Conservation (phyloP, 2,797 vertebrate species). For the Catamblyrhynchus diadema region DNA sequence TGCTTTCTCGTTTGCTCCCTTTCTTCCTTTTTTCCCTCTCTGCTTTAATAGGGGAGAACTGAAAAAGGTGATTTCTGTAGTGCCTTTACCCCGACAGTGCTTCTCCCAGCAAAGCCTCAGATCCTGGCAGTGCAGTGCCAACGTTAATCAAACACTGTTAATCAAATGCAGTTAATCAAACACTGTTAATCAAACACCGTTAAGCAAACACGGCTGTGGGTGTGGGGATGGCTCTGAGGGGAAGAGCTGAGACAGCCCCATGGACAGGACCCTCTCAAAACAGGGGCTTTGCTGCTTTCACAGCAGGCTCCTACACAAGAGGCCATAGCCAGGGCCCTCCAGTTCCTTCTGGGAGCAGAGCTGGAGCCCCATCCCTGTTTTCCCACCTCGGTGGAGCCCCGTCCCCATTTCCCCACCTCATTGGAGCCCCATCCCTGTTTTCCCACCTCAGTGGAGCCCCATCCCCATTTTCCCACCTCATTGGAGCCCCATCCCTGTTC, state of each 20-base stretch:
- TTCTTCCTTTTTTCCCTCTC: background rate
- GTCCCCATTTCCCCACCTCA: accelerated
- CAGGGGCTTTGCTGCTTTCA: background rate
- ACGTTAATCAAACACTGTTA: background rate
- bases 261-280: background rate
- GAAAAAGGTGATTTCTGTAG: background rate
- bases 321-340: accelerated
- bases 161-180: background rate
- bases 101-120: background rate
- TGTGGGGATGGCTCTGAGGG: accelerated
- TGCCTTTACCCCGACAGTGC: background rate
- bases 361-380: background rate
- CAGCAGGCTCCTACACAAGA: accelerated
- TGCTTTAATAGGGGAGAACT: background rate
- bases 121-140: background rate
- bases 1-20: background rate
- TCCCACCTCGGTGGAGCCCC: too few species aligned
- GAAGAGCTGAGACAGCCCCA: background rate
- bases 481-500: too few species aligned
- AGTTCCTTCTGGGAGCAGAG: accelerated
- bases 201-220: background rate
- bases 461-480: too few species aligned
- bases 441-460: too few species aligned
- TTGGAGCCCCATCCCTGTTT: too few species aligned
- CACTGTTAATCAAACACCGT: background rate